phyloP scores from a whole-genome alignment of 2,888 invertebrate genomes.

The Acanthosepion esculentum region DNA sequence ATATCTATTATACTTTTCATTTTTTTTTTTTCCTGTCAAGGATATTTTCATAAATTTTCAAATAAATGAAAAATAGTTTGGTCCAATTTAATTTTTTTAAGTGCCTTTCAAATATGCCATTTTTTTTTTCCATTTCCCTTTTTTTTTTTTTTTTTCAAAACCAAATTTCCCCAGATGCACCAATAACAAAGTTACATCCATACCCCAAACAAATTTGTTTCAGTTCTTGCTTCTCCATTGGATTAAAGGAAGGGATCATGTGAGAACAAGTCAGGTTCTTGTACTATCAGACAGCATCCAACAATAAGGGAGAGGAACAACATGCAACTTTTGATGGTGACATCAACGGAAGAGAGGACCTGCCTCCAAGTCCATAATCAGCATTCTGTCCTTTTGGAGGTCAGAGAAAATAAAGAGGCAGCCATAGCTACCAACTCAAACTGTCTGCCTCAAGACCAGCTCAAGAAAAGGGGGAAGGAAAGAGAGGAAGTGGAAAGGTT shows the following conservation, averaged over 20 bases:
- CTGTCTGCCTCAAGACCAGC: slow-evolving; percentile 16
- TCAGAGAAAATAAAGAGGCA: not conserved
- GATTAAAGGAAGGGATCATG: not conserved
- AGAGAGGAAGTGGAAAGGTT: not conserved
- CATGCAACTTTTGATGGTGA: not conserved
- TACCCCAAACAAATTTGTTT: not conserved
- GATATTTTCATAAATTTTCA: not conserved
- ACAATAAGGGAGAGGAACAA: not conserved
- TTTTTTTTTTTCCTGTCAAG: not conserved
- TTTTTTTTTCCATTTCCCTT: not conserved
- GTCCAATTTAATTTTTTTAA: not conserved
- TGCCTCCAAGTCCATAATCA: not conserved
- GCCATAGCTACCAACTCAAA: not conserved
- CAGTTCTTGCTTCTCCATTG: slow-evolving; percentile 33
- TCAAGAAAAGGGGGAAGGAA: not conserved
- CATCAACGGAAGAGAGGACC: not conserved
- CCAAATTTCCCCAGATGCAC: not conserved
- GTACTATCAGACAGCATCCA: not conserved
- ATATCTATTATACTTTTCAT: not conserved
- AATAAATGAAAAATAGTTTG: not conserved
- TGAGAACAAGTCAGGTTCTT: not conserved
- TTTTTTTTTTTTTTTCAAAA: not conserved
- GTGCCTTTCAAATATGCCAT: not conserved
- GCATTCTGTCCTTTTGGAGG: not conserved
- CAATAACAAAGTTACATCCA: not conserved